Base-by-base conservation (phyloP, 2,888 invertebrate species). In the Monochamus alternatus region DNA sequence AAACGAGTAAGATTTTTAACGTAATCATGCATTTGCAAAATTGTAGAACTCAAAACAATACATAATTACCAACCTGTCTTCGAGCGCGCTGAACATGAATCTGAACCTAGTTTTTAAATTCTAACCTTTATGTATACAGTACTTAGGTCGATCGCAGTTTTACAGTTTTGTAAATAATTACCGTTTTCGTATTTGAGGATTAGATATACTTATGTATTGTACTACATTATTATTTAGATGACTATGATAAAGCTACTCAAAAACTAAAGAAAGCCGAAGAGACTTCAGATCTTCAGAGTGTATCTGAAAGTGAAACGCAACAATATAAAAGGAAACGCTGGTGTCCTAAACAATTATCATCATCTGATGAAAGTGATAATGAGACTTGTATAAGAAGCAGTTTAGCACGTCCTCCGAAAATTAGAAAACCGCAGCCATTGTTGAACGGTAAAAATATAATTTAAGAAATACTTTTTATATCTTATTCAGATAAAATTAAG, bases 1-100 rank as follows among this genome's bases (percentile, higher is more conserved):
- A 74, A 38, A 70, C 69, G 31, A 64, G 74, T 74, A 69, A 52
- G 59, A n/a, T 9, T 52, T 9, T 3, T 14, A 52, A 0, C 4
- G 22, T 22, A 22, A 22, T 22, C 1, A 22, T 22, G 22, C 22
- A 22, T 22, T 22, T 22, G 1, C 22, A 22, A 22, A 22, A 22
- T 1, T 22, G 22, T 22, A 22, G 22, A 22, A 22, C 22, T 22
- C 22, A 22, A 22, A 22, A 22, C 22, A 22, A 22, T 22, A 22
- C 22, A 22, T 22, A 22, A 22, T 22, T 22, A 22, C 22, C 22
- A 22, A 22, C 22, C 22, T 22, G 22, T 22, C 22, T 22, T 22
- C 22, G 22, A 22, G 1, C 22, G 22, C 22, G 22, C 22, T 22
- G 22, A 22, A 22, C 22, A 22, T 1, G 22, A 22, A 22, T 22